phyloP scores from a whole-genome alignment of 2,113 vertebrate species.

The Lepus americanus region DNA sequence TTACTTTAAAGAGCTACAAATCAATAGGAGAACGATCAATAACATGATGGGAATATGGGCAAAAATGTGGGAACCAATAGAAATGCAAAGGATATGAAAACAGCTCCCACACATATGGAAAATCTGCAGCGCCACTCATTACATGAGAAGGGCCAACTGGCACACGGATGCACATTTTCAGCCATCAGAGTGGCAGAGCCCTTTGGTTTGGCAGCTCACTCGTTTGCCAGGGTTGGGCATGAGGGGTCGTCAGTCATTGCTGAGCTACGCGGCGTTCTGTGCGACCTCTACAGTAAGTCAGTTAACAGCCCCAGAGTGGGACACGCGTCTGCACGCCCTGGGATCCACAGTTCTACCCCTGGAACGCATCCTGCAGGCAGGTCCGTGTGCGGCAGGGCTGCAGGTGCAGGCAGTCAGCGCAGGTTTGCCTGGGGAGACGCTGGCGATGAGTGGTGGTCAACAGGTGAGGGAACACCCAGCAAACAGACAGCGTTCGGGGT shows the following conservation, averaged over 20 bases:
- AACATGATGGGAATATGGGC: neutral
- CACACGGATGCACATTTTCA: neutral
- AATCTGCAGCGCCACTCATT: rapidly evolving
- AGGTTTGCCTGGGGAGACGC: no score
- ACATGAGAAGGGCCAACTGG: neutral
- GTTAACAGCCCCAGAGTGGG: neutral
- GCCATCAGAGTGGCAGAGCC: neutral
- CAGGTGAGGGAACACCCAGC: no score
- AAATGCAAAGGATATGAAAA: neutral
- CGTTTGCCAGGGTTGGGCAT: no score
- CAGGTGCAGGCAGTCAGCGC: no score
- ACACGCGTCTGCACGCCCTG: neutral
- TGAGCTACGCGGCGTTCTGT: rapidly evolving
- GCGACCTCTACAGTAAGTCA: neutral
- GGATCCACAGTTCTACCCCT: neutral
- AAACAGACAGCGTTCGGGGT: no score
- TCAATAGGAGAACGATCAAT: neutral
- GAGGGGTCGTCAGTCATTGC: neutral
- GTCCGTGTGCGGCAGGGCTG: no score
- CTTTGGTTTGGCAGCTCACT: neutral
- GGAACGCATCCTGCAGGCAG: neutral
- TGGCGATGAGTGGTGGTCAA: no score
- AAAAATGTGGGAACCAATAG: neutral
- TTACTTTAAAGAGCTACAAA: neutral
- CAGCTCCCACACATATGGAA: neutral